phyloP scores from a whole-genome alignment of 2,113 vertebrate genomes.

The Arizona elegans region DNA sequence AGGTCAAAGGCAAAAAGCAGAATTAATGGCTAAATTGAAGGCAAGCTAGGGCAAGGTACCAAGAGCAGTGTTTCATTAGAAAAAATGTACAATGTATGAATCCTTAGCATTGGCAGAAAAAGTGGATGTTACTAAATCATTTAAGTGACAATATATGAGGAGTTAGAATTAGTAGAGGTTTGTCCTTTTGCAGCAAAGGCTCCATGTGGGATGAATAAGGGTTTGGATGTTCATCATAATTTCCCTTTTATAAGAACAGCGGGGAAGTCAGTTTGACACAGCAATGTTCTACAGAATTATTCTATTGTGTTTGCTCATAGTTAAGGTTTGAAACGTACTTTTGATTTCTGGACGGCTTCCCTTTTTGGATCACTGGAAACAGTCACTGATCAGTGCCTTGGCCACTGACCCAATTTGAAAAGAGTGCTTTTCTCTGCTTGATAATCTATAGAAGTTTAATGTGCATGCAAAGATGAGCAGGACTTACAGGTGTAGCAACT shows the following conservation, averaged over 20 bases:
- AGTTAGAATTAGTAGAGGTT: background rate
- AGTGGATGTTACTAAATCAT: background rate
- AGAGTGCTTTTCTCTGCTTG: background rate
- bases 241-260: background rate
- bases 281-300: constrained; percentile 14
- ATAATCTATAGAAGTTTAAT: background rate
- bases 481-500: background rate
- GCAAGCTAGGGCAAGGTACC: background rate
- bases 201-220: background rate
- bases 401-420: background rate
- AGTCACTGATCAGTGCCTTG: background rate
- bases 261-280: background rate
- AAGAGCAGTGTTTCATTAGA: background rate
- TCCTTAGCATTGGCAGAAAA: constrained; percentile 12
- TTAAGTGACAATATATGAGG: background rate
- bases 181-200: background rate
- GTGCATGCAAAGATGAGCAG: background rate
- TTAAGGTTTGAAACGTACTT: constrained; percentile 21
- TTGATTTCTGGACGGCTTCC: background rate
- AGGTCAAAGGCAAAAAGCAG: constrained; percentile 2
- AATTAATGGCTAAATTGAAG: constrained; percentile 8
- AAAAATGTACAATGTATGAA: background rate
- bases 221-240: background rate
- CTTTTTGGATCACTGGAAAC: background rate
- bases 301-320: constrained; percentile 5